Evolutionary conservation across 2,797 vertebrate species (phyloP).

Genomic region (Gallirallus australis): DNA sequence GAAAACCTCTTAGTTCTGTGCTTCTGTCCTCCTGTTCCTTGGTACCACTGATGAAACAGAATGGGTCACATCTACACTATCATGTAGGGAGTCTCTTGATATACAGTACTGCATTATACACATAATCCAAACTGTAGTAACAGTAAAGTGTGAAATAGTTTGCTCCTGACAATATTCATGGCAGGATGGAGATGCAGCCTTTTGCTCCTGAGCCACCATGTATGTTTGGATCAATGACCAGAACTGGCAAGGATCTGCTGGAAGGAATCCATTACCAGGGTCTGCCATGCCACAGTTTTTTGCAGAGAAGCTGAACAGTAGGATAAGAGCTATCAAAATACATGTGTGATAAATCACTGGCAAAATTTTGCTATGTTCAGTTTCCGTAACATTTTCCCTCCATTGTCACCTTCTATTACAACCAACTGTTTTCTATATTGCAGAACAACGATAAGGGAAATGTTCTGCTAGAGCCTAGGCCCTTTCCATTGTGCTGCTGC

Average conservation of each 20-base stretch:
- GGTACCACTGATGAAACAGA: slow-evolving; percentile 49
- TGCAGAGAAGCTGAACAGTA: slow-evolving; percentile 7
- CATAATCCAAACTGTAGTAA: slow-evolving; percentile 50
- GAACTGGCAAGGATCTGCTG: neutral
- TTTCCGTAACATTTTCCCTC: neutral
- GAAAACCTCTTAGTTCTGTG: slow-evolving; percentile 61
- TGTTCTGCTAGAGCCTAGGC: slow-evolving; percentile 56
- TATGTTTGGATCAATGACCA: slow-evolving; percentile 23
- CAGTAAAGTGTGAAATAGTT: slow-evolving; percentile 53
- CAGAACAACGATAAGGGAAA: slow-evolving; percentile 51
- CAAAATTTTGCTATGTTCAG: neutral
- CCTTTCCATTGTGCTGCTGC: slow-evolving; percentile 55
- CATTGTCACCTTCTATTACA: neutral
- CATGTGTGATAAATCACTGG: neutral
- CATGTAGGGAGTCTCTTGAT: slow-evolving; percentile 61
- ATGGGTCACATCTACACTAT: slow-evolving; percentile 61
- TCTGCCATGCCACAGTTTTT: neutral
- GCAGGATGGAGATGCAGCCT: slow-evolving; percentile 14
- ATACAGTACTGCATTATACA: slow-evolving; percentile 31
- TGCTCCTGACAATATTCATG: slow-evolving; percentile 46
- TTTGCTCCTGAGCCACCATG: neutral
- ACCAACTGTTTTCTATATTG: slow-evolving; percentile 11
- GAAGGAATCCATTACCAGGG: neutral
- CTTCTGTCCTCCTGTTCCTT: slow-evolving; percentile 13
- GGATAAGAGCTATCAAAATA: neutral